Evolutionary conservation across 2,113 vertebrate genomes (phyloP).

Genomic region (Amblyornis subalaris): DNA sequence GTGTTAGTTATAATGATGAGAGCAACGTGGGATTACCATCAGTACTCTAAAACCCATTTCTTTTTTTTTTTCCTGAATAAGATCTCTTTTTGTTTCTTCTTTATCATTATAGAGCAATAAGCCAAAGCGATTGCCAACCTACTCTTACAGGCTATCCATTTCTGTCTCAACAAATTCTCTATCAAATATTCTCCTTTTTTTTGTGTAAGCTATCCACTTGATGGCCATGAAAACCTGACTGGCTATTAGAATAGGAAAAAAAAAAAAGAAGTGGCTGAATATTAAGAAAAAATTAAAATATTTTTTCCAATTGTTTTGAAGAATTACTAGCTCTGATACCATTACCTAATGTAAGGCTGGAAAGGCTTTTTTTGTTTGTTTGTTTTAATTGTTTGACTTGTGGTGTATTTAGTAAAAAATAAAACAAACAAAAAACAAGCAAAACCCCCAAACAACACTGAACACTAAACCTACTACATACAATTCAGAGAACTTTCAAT

Average conservation of each 20-base stretch:
- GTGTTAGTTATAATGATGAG: background rate
- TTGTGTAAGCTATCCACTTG: background rate
- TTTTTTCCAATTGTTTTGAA: background rate
- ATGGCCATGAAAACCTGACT: background rate
- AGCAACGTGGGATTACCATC: fast-evolving
- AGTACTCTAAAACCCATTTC: background rate
- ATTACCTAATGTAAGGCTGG: background rate
- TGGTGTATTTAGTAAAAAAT: background rate
- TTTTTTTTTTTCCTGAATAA: background rate
- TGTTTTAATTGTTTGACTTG: background rate
- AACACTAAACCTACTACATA: background rate
- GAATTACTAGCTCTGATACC: background rate
- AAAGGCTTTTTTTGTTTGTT: fast-evolving
- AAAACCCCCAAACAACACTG: background rate
- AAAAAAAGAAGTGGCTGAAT: too few relatives aligned
- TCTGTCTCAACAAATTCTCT: background rate
- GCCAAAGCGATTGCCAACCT: background rate
- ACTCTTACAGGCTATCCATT: background rate
- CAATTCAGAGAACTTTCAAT: background rate
- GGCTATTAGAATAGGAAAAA: background rate
- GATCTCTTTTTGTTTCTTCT: background rate
- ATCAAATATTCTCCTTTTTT: background rate
- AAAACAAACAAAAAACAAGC: background rate
- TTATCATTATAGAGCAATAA: background rate
- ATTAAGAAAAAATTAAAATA: fast-evolving